These are phyloP conservation scores for Cyprinella venusta DNA, from an alignment of 2,797 vertebrate species.

Conservation along the genomic window DNA sequence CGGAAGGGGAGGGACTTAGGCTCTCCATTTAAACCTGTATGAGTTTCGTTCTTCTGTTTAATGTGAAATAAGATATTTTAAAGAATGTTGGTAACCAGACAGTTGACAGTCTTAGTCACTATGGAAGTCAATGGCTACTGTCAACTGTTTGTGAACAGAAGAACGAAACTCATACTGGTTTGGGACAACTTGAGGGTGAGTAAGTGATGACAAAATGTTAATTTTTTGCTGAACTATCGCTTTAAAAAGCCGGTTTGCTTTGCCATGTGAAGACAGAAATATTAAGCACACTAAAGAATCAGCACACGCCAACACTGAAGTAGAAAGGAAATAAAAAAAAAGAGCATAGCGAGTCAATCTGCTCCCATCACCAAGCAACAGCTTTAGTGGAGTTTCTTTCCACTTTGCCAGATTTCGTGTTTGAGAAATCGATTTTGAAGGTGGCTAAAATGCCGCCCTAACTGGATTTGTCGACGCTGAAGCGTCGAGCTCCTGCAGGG, in stretches of 20 bases:
- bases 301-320: neutral
- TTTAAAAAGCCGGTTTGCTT: neutral
- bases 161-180: neutral
- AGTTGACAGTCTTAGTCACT: neutral
- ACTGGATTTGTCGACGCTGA: constrained; percentile 65
- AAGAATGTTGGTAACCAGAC: neutral
- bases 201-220: accelerated
- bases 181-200: neutral
- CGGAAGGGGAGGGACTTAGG: too few species aligned
- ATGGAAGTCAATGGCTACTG: neutral
- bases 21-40: neutral
- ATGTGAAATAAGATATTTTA: neutral
- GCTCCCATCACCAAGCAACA: constrained; percentile 44
- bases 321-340: constrained; percentile 23
- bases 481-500: constrained; percentile 62
- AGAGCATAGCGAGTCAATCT: constrained; percentile 18
- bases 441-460: constrained; percentile 63
- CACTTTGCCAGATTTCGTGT: constrained; percentile 52
- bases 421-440: constrained; percentile 59
- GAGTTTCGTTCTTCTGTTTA: neutral
- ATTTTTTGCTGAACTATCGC: neutral
- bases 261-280: neutral
- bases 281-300: neutral
- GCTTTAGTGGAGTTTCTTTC: constrained; percentile 44
- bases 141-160: neutral